Evolutionary conservation across 1,140 invertebrate species (phyloP), one percentile per base, ranked within the genome.

Genomic region (Macrocentrus cingulum): DNA sequence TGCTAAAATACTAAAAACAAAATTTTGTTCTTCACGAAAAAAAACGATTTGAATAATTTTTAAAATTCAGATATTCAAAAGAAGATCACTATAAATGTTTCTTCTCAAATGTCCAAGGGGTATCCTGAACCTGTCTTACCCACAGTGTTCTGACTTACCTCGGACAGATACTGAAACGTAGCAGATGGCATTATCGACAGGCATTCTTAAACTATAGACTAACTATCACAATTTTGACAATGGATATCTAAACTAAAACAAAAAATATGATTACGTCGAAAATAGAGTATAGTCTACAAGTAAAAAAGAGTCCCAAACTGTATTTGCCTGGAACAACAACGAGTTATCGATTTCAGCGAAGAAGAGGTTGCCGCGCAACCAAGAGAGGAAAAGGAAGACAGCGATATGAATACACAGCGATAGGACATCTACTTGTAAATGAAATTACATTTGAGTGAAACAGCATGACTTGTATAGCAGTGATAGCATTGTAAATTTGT

Each of bases 101-200:
- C n/a, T n/a, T n/a, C n/a, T n/a, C n/a, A n/a, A n/a, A n/a, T n/a
- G n/a, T n/a, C n/a, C n/a, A n/a, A n/a, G n/a, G n/a, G n/a, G n/a
- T 51, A 39, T 39, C 13, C 15, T 39, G 8, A 13, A 36, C n/a
- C 49, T 51, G 32, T 34, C 9, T 51, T 51, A 20, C 49, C 49
- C 19, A 7, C 32, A 16, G 18, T n/a, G 4, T n/a, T 29, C 45
- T n/a, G 20, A 20, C 25, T 51, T 51, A 51, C 32, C 49, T 51
- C 49, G 22, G 20, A 18, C 11, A 19, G 32, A 37, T 51, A n/a
- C 29, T 13, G 16, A 32, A 2, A 16, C 5, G n/a, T 34, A 51
- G 19, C 49, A 51, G 32, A 51, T 51, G 49, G 19, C 37, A 51
- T 16, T n/a, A n/a, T n/a, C n/a, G n/a, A n/a, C n/a, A n/a, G n/a